Conservation (phyloP, 2,797 vertebrate species). For the Phoxinus dragarum region DNA sequence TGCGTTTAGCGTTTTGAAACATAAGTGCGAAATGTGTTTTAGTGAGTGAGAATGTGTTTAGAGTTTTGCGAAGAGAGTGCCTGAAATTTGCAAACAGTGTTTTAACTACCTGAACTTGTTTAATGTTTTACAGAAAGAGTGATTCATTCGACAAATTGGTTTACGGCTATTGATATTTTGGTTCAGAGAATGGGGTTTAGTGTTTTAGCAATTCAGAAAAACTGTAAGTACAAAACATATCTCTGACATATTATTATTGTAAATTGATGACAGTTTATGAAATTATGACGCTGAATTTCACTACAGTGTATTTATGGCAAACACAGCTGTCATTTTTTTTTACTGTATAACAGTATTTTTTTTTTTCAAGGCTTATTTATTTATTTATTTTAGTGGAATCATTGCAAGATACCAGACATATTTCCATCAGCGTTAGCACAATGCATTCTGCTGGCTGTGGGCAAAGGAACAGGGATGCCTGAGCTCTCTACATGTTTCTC, state of each 20-base stretch:
- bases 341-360: neutral
- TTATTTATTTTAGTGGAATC: neutral
- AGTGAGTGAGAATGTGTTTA: too few species aligned
- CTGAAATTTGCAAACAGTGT: too few species aligned
- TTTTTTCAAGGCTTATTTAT: neutral
- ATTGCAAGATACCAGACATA: conserved; percentile 15
- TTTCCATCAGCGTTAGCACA: conserved; percentile 35
- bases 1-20: too few species aligned
- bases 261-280: neutral
- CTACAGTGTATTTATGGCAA: neutral
- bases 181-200: too few species aligned
- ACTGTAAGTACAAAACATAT: neutral
- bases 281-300: neutral
- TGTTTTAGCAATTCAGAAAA: too few species aligned
- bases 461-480: conserved; percentile 27
- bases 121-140: too few species aligned
- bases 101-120: too few species aligned
- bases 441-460: conserved; percentile 8
- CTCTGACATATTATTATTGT: neutral
- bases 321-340: neutral
- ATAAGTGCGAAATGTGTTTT: too few species aligned
- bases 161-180: too few species aligned
- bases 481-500: conserved; percentile 48
- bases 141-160: too few species aligned
- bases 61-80: too few species aligned